phyloP scores from a whole-genome alignment of 2,113 vertebrate species.

The Archilochus colubris region DNA sequence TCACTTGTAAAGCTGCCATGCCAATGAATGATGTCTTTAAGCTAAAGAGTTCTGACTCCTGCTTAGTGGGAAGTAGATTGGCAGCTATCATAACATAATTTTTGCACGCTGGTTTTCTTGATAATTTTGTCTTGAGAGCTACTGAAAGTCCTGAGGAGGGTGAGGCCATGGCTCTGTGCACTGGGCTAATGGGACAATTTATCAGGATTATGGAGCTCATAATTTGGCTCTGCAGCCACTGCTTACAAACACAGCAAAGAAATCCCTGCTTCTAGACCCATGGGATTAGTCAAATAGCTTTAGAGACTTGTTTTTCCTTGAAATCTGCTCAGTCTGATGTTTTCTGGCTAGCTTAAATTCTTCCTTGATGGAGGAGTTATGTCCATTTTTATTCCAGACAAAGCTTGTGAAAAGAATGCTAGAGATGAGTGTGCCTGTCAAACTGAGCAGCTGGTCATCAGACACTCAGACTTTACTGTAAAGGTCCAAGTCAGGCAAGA shows the following conservation, averaged over 20 bases:
- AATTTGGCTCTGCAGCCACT: not conserved
- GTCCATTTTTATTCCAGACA: not conserved
- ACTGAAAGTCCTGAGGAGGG: not conserved
- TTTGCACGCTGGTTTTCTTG: not conserved
- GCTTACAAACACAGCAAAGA: not conserved
- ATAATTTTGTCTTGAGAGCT: not conserved
- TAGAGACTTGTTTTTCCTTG: not conserved
- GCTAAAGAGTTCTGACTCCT: not conserved
- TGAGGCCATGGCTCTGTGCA: not conserved
- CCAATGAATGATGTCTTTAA: not conserved
- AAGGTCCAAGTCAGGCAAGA: not conserved
- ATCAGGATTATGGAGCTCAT: not conserved
- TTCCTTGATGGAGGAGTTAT: not conserved
- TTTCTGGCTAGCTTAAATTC: not conserved
- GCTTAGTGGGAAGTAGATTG: not conserved
- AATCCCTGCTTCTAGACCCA: not conserved
- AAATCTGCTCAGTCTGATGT: not conserved
- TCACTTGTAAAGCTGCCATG: not conserved
- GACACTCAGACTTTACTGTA: not conserved
- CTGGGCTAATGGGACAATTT: not conserved
- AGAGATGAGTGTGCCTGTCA: not conserved
- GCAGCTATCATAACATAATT: not conserved
- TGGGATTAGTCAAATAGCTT: not conserved
- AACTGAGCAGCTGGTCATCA: not conserved
- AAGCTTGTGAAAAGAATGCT: rapidly evolving